A percentile compares a stretch with the other conserved stretches of the same genome.
Conservation (phyloP, 1,140 invertebrate species). For the Eurosta solidaginis region DNA sequence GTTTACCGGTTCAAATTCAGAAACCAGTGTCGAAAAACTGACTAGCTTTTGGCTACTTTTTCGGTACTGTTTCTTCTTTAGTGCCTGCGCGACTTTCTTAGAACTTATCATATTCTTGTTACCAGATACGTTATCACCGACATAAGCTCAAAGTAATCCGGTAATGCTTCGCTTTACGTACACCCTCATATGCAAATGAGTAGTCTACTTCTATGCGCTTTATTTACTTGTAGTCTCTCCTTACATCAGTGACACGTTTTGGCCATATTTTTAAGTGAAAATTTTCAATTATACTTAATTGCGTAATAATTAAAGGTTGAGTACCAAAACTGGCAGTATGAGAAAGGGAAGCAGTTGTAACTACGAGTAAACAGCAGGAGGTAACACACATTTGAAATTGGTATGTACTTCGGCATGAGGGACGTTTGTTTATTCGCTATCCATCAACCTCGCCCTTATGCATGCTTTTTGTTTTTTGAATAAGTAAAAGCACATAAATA, state of each 20-base stretch:
- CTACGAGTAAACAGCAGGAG: not conserved
- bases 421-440: not conserved
- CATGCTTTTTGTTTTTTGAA: not conserved
- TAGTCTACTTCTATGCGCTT: not conserved
- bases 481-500: too few species aligned
- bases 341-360: not conserved
- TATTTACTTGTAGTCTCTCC: not conserved
- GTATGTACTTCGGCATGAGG: not conserved
- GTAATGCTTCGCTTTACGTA: not conserved
- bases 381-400: not conserved
- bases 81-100: too few species aligned
- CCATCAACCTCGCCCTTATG: not conserved
- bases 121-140: too few species aligned
- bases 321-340: not conserved
- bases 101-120: too few species aligned
- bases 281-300: constrained; percentile 38
- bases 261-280: constrained; percentile 32
- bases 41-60: too few species aligned
- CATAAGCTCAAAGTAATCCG: too few species aligned
- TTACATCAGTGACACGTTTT: constrained; percentile 23
- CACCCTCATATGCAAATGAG: not conserved
- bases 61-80: too few species aligned
- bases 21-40: too few species aligned
- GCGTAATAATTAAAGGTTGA: constrained; percentile 25
- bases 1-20: too few species aligned